Percentiles rank a stretch among this genome's conserved stretches.
These are phyloP conservation scores for Sphecodes monilicornis DNA, from an alignment of 2,888 invertebrate species.

Conservation along the genomic window DNA sequence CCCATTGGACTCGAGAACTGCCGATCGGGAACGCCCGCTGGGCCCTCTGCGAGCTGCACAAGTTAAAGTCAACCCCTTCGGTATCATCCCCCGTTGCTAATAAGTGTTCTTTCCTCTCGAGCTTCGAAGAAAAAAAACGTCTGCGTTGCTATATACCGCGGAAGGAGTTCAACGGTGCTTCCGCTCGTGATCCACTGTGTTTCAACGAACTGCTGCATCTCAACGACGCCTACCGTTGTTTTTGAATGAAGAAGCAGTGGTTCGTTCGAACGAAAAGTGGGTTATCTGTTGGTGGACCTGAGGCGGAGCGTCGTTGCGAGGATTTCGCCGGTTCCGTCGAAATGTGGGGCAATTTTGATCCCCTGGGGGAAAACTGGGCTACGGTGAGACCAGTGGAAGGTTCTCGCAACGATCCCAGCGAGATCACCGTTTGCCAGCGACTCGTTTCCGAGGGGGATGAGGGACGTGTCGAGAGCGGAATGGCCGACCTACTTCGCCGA, in stretches of 20 bases:
- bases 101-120: constrained; percentile 19
- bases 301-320: background rate
- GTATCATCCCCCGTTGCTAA: constrained; percentile 4
- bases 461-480: constrained; percentile 3
- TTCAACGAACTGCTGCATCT: background rate
- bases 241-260: no score
- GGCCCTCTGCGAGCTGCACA: background rate
- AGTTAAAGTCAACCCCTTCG: constrained; percentile 2
- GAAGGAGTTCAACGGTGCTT: background rate
- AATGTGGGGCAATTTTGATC: background rate
- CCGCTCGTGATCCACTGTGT: background rate
- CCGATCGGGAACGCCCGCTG: background rate
- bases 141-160: constrained; percentile 13
- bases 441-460: background rate
- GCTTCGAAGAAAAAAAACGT: constrained; percentile 5
- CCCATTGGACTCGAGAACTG: background rate
- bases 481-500: background rate
- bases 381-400: background rate
- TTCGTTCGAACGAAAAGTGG: no score
- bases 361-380: background rate
- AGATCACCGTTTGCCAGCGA: constrained; percentile 23
- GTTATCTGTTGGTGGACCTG: background rate
- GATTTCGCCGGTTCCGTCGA: background rate
- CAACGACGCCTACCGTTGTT: background rate
- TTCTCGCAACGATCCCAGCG: constrained; percentile 13